phyloP scores from a whole-genome alignment of 2,113 vertebrate genomes.

The Ovibos moschatus region DNA sequence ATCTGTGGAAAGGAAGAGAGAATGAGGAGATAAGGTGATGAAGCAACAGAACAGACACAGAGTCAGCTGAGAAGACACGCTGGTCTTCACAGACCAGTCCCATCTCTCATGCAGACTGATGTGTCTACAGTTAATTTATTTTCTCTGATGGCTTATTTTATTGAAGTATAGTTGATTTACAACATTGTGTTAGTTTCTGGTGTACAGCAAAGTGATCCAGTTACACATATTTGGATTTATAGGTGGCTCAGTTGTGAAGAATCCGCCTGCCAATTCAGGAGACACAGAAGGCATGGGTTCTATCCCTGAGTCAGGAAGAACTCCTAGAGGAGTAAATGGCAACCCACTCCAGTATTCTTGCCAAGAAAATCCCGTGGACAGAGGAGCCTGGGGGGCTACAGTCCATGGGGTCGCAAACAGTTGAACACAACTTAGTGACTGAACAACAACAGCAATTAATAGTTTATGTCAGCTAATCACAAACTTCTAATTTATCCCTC shows the following conservation, averaged over 20 bases:
- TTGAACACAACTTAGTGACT: neutral
- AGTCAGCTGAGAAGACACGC: neutral
- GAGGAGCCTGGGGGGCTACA: neutral
- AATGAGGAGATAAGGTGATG: neutral
- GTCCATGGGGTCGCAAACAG: neutral
- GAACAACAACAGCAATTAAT: neutral
- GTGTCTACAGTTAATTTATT: neutral
- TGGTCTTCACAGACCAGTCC: no score
- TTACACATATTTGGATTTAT: neutral
- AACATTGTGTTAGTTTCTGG: neutral
- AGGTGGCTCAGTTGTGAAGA: neutral
- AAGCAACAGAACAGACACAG: neutral
- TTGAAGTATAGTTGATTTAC: neutral
- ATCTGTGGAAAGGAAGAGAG: neutral
- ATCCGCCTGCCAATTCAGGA: neutral
- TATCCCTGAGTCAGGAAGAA: neutral
- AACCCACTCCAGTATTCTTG: neutral
- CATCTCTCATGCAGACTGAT: neutral
- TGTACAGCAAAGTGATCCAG: neutral
- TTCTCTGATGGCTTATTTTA: neutral
- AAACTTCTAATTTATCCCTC: neutral
- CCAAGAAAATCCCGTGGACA: neutral
- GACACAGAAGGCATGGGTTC: neutral
- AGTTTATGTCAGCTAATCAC: neutral
- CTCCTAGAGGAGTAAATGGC: neutral